phyloP scores from a whole-genome alignment of 2,888 invertebrate species.

The Mimachlamys varia region DNA sequence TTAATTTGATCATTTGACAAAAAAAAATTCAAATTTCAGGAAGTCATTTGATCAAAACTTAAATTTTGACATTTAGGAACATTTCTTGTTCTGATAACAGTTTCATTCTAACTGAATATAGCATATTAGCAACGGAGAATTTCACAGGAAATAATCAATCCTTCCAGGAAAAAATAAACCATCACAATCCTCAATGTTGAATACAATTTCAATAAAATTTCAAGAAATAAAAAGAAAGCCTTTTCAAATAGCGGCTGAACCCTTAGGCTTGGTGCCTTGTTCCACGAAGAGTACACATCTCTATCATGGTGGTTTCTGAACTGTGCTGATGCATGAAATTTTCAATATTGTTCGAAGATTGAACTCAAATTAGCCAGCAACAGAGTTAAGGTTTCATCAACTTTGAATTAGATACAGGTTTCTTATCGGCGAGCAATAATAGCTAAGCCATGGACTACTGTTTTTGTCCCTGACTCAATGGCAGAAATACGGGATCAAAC shows the following conservation, averaged over 20 bases:
- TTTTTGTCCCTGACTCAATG: not conserved
- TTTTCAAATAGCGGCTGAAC: constrained; percentile 10
- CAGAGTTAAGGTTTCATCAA: not conserved
- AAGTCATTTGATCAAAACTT: not conserved
- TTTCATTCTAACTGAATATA: not conserved
- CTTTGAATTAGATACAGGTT: not conserved
- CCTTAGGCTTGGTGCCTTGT: not conserved
- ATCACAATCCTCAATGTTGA: constrained; percentile 4
- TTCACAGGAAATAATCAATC: not conserved
- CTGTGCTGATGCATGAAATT: constrained; percentile 14
- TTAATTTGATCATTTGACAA: not conserved
- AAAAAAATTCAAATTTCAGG: not conserved
- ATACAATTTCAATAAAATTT: not conserved
- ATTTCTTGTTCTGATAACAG: not conserved
- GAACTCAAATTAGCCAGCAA: constrained; percentile 9
- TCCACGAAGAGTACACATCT: not conserved
- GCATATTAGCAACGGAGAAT: not conserved
- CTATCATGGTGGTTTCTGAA: not conserved
- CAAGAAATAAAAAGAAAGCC: not conserved
- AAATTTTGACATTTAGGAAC: not conserved
- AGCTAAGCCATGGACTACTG: not conserved
- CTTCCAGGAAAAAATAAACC: not conserved
- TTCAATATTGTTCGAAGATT: not conserved
- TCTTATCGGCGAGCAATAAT: not conserved
- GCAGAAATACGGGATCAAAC: too few species aligned